Evolutionary conservation across 2,113 vertebrate genomes (phyloP).

Genomic region (Syngnathus scovelli): DNA sequence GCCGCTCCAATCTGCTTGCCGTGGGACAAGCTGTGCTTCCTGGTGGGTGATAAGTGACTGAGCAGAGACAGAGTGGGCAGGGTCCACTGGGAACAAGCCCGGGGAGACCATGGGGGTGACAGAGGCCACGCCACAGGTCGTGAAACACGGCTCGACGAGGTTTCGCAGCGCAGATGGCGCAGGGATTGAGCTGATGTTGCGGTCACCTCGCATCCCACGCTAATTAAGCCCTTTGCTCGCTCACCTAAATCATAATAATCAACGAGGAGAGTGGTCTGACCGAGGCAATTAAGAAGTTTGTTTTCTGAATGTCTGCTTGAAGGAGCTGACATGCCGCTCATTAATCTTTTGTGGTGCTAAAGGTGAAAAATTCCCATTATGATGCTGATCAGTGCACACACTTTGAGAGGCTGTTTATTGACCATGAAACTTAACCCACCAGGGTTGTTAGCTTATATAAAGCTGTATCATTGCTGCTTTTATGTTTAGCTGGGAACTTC

Average conservation of each 20-base stretch:
- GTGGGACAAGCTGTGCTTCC: slow-evolving; percentile 48
- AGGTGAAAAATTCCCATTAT: slow-evolving; percentile 35
- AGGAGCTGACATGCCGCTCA: slow-evolving; percentile 32
- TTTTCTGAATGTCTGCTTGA: slow-evolving; percentile 42
- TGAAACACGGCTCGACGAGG: slow-evolving; percentile 52
- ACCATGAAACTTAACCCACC: slow-evolving; percentile 36
- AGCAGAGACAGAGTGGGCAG: slow-evolving; percentile 34
- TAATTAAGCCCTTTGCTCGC: slow-evolving; percentile 28
- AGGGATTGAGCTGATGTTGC: slow-evolving; percentile 20
- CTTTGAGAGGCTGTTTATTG: slow-evolving; percentile 48
- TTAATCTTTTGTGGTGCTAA: slow-evolving; percentile 47
- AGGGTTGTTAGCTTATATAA: slow-evolving; percentile 25
- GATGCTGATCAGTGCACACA: slow-evolving; percentile 25
- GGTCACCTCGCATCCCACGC: slow-evolving; percentile 13
- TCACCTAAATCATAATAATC: slow-evolving; percentile 50
- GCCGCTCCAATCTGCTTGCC: slow-evolving; percentile 20
- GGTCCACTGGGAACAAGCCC: slow-evolving; percentile 30
- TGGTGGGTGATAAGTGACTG: slow-evolving; percentile 61
- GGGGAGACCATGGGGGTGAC: slow-evolving; percentile 28
- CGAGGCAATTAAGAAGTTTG: slow-evolving; percentile 48
- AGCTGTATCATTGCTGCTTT: slow-evolving; percentile 33
- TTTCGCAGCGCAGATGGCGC: slow-evolving; percentile 54
- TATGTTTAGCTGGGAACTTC: slow-evolving; percentile 22
- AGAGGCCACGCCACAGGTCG: slow-evolving; percentile 58
- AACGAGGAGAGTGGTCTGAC: slow-evolving; percentile 31